These are phyloP conservation scores for Cyanoramphus novaezelandiae DNA, from an alignment of 2,113 vertebrate genomes.

Conservation along the genomic window DNA sequence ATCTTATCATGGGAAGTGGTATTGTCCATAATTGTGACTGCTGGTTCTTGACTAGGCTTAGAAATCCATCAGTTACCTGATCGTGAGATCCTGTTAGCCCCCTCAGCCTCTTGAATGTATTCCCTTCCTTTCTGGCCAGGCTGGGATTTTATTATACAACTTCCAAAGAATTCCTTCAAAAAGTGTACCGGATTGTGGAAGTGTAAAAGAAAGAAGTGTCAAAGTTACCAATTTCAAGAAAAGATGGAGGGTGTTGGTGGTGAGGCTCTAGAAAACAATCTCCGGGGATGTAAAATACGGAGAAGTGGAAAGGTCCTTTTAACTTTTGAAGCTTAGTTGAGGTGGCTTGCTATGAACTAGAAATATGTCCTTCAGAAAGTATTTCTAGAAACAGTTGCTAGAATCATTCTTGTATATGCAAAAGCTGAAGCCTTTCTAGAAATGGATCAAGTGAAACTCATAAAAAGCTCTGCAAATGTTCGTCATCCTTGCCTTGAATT, in stretches of 20 bases:
- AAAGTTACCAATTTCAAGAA: not conserved
- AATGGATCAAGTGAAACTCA: not conserved
- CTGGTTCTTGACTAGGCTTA: not conserved
- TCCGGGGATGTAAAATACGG: not conserved
- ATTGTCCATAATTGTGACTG: not conserved
- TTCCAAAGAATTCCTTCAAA: not conserved
- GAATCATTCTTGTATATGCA: not conserved
- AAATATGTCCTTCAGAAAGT: not conserved
- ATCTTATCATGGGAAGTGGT: not conserved
- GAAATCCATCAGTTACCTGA: not conserved
- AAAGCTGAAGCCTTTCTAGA: not conserved
- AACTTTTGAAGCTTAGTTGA: not conserved
- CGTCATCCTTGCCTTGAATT: not conserved
- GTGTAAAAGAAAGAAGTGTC: not conserved
- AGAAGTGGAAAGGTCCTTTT: not conserved
- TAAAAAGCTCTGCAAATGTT: not conserved
- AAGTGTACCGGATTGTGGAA: not conserved
- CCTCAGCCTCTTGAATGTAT: not conserved
- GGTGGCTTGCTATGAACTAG: not conserved
- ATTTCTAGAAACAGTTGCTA: not conserved
- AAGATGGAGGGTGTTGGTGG: not conserved
- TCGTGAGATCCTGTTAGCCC: not conserved
- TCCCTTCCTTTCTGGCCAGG: not conserved
- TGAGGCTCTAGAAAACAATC: not conserved
- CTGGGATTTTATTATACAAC: not conserved